Evolutionary conservation across 2,888 invertebrate genomes (phyloP), one percentile per base, ranked within the genome.

Genomic region (Coleophora flavipennella): DNA sequence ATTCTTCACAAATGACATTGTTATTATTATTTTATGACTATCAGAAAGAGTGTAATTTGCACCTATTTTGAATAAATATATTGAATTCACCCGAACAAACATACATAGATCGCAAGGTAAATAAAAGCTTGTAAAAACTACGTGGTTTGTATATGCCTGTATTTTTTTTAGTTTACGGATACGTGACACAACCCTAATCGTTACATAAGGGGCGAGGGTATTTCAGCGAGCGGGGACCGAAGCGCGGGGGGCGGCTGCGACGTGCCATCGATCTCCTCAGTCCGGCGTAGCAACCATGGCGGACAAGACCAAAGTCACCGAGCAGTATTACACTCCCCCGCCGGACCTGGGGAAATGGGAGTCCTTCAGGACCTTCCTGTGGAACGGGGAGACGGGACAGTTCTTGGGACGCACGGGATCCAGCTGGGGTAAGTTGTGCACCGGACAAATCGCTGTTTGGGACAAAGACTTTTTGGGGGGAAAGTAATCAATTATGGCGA

Each of bases 391-490:
- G 83, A 96, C 95, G 47, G 91, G 91, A 66, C 94, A 95, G 85
- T 91, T 96, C 76, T 87, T 97, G 59, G 97, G 97, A 59, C 90
- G 97, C 60, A 96, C 95, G 48, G 96, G 93, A 59, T 87, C 91
- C 67, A 96, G 95, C 85, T 97, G 97, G 97, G 95, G 96, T 96
- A 74, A 95, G 95, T 92, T n/a, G n/a, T n/a, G n/a, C 33, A 42
- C 39, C 36, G 43, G 40, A 37, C 28, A 35, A 20, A 46, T 62
- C 68, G 71, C 65, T 67, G 69, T 64, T n/a, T n/a, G 75, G 74
- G 73, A 74, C 70, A 55, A 61, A 20, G 20, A 20, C 20, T 20
- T 6, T 6, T 20, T 20, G 20, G 20, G 3, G 20, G 20, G 3
- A 20, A 20, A 20, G 20, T 20, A 20, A 20, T 20, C 20, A 6